Evolutionary conservation across 2,888 invertebrate genomes (phyloP), one percentile per base, ranked within the genome.

Genomic region (Amitus sp.): DNA sequence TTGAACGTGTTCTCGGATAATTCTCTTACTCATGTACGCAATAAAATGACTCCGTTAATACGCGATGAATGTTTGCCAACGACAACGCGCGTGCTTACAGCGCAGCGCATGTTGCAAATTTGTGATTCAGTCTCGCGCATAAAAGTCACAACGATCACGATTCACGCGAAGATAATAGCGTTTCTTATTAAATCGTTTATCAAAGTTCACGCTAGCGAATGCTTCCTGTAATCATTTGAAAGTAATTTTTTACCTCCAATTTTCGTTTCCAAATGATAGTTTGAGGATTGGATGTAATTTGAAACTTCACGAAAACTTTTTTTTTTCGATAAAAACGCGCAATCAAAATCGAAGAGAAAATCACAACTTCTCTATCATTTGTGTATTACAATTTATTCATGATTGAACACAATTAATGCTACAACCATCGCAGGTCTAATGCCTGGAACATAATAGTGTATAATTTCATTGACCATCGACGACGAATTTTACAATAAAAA

Each of bases 21-120:
- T 45, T 58, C 40, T 23, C 37, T 66, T 65, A 37, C 60, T 46
- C 67, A 47, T 59, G 62, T 62, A 48, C 47, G 54, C 60, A 65
- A 74, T 76, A 80, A 79, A 79, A 76, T 76, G 71, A 76, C 76
- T 79, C 77, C 76, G 80, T 79, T 80, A 79, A 80, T 79, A 74
- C 74, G 76, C 78, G 76, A 82, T 82, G 78, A 82, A 81, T 81
- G 78, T 79, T 75, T 73, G 74, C 71, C 73, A 70, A 73, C 69
- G 64, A 70, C 68, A 69, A 46, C 62, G 52, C 57, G 46, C 62
- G 67, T 66, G 62, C 62, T 60, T 47, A 54, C 53, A 62, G 59
- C 57, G 65, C 67, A 65, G 63, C 60, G 58, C 61, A 70, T 74
- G 74, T 70, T 74, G 74, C 76, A 77, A n/a, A 81, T 81, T 80